Evolutionary conservation across 2,888 invertebrate genomes (phyloP).

Genomic region (Cantharis flavilabris): DNA sequence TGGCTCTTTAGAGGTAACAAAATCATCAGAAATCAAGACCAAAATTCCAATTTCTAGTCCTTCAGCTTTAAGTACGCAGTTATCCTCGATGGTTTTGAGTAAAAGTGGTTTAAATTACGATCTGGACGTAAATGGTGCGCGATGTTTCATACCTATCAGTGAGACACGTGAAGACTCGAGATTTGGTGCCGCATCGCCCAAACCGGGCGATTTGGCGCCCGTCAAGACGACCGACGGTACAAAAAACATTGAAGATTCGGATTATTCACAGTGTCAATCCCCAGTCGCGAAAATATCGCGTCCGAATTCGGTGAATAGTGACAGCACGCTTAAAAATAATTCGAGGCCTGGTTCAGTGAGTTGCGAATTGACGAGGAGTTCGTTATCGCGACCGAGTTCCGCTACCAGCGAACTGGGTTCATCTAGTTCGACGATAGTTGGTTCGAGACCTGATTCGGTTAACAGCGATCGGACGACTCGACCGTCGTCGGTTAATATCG

Average conservation of each 20-base stretch:
- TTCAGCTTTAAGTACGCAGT: slow-evolving; percentile 42
- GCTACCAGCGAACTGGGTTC: slow-evolving; percentile 52
- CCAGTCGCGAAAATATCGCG: slow-evolving; percentile 45
- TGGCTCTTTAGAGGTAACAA: slow-evolving; percentile 18
- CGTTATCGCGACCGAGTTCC: slow-evolving; percentile 48
- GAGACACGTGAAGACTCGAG: slow-evolving; percentile 24
- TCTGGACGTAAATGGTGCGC: slow-evolving; percentile 6
- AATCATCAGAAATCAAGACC: slow-evolving; percentile 35
- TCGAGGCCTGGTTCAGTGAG: slow-evolving; percentile 39
- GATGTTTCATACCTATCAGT: slow-evolving; percentile 37
- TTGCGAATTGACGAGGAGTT: slow-evolving; percentile 36
- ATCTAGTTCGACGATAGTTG: slow-evolving; percentile 50
- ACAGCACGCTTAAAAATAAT: slow-evolving; percentile 40
- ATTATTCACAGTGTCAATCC: slow-evolving; percentile 31
- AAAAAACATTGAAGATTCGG: slow-evolving; percentile 14
- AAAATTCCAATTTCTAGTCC: slow-evolving; percentile 32
- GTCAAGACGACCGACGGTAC: slow-evolving; percentile 21
- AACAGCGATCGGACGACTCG: slow-evolving; percentile 32
- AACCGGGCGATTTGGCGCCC: slow-evolving; percentile 34
- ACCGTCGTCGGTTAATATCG: slow-evolving; percentile 47
- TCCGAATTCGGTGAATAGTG: slow-evolving; percentile 52
- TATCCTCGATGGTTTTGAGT: slow-evolving; percentile 36
- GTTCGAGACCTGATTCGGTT: slow-evolving; percentile 35
- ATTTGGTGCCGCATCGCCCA: slow-evolving; percentile 26
- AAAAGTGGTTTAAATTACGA: slow-evolving; percentile 12